Evolutionary conservation across 2,113 vertebrate genomes (phyloP), one percentile per base, ranked within the genome.

Genomic region (Gobius niger): DNA sequence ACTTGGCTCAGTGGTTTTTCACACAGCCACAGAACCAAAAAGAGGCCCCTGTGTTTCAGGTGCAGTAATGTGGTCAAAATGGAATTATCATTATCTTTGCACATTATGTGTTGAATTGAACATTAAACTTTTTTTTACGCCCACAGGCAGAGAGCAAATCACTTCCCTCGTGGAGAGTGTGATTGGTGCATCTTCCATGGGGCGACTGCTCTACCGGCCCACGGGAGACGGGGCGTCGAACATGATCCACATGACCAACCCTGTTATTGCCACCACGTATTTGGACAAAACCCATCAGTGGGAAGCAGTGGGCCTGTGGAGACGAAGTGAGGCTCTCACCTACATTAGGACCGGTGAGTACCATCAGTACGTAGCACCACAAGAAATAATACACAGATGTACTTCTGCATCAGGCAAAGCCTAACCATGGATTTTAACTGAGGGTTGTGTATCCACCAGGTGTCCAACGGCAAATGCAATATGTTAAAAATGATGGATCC

Each of bases 211-310:
- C 16, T 0, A 0, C 0, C 64, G 86, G 69, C 93, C 93, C 0
- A 0, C 0, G 0, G 90, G 93, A 4, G 88, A 84, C 47, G 91
- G 90, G 0, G 90, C 93, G 66, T 88, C 91, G 80, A 93, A 87
- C 2, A 88, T 94, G 80, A 34, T 68, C 34, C 0, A 2, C 2
- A 74, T 92, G 85, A 87, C 86, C 0, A 75, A 89, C 0, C 76
- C 87, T 7, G 63, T 93, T 65, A 90, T 92, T 64, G 90, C 93
- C 44, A 76, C 88, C 0, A 47, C 8, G 1, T 93, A 93, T 72
- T 59, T 92, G 82, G 92, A 95, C 34, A 65, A 77, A 73, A 89
- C 92, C 0, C 84, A 89, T 57, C 91, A 91, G 79, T 93, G 92
- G 91, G 82, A 85, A 46, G 9, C 63, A 24, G 78, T 92, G 0